These are phyloP conservation scores for Chromis chromis DNA, from an alignment of 2,797 vertebrate species.

Conservation along the genomic window DNA sequence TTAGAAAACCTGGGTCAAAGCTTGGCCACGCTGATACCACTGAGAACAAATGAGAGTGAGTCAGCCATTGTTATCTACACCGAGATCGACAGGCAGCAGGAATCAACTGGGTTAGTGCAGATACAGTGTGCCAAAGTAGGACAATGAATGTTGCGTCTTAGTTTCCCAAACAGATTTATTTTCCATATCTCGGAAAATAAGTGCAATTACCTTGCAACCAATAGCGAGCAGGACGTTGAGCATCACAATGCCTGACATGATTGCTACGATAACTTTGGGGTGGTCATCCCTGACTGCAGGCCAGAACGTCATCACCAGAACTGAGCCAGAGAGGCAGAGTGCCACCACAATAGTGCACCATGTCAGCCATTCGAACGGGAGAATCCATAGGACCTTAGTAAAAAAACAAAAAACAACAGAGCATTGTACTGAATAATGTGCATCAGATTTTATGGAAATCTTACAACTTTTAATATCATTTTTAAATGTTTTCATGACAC, in stretches of 20 bases:
- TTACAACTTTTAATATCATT: background rate
- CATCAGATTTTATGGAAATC: background rate
- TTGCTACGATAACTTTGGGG: slow-evolving; percentile 86
- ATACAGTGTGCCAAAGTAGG: slow-evolving; percentile 38
- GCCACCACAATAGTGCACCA: slow-evolving; percentile 91
- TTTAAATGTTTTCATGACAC: slow-evolving; percentile 3
- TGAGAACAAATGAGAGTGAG: slow-evolving; percentile 47
- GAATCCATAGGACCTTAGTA: slow-evolving; percentile 91
- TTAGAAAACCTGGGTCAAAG: slow-evolving; percentile 46
- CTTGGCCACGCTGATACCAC: slow-evolving; percentile 44
- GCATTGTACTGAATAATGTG: background rate
- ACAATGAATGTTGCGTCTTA: slow-evolving; percentile 34
- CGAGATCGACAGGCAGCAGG: slow-evolving; percentile 14
- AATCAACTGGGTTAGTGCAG: slow-evolving; percentile 37
- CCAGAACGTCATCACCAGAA: slow-evolving; percentile 95
- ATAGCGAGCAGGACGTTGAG: slow-evolving; percentile 92
- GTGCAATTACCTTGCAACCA: slow-evolving; percentile 90
- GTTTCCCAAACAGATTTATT: slow-evolving; percentile 45
- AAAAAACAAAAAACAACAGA: slow-evolving; percentile 5
- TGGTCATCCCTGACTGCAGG: slow-evolving; percentile 93
- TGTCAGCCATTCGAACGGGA: slow-evolving; percentile 87
- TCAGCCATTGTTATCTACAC: slow-evolving; percentile 55
- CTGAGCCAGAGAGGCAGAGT: slow-evolving; percentile 92
- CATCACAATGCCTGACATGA: slow-evolving; percentile 83
- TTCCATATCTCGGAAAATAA: slow-evolving; percentile 36